Percentiles rank a stretch among this genome's conserved stretches.
Conservation (phyloP, 2,797 vertebrate genomes). For the Acrossocheilus wenchowensis region DNA sequence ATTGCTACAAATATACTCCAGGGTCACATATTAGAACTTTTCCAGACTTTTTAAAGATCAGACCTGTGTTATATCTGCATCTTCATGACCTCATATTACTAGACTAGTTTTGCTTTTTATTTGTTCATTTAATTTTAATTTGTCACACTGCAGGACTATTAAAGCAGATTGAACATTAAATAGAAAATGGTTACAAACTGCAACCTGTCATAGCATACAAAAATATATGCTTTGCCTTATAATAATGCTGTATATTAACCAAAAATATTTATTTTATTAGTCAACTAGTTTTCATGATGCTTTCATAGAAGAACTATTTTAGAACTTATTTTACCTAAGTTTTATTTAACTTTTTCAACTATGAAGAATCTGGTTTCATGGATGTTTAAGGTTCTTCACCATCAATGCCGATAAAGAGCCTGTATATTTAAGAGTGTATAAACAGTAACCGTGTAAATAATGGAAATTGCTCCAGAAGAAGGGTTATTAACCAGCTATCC, state of each 20-base stretch:
- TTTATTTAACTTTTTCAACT: background rate
- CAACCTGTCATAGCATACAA: background rate
- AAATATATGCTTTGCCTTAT: background rate
- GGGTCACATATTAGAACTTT: background rate
- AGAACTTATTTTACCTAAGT: too few species aligned
- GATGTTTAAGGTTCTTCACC: background rate
- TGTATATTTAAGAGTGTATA: background rate
- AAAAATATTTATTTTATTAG: background rate
- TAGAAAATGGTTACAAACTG: background rate
- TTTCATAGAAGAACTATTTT: background rate
- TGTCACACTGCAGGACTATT: background rate
- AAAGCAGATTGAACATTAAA: too few species aligned
- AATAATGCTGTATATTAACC: background rate
- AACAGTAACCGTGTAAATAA: slow-evolving; percentile 9
- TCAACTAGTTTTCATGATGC: too few species aligned
- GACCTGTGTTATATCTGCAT: background rate
- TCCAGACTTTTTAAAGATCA: background rate
- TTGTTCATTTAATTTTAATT: background rate
- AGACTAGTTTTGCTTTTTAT: background rate
- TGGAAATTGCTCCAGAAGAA: background rate
- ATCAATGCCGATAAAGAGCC: background rate
- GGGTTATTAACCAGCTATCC: background rate
- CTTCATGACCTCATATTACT: background rate
- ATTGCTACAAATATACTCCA: too few species aligned
- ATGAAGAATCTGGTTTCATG: background rate